Evolutionary conservation across 2,888 invertebrate genomes (phyloP).

Genomic region (Scaptomyza polygonia): DNA sequence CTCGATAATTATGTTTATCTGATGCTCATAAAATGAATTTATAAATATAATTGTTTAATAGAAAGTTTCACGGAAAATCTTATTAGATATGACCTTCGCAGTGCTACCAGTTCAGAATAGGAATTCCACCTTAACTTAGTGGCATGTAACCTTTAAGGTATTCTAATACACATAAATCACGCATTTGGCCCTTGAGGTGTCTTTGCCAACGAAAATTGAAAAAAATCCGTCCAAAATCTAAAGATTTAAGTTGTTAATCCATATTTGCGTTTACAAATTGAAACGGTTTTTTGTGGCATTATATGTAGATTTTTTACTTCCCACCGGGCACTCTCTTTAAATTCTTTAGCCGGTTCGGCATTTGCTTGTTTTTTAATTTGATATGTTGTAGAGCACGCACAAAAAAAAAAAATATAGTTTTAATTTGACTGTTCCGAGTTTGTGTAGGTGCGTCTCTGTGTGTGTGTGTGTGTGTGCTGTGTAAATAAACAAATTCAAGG

Average conservation of each 20-base stretch:
- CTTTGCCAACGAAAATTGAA: too few relatives aligned
- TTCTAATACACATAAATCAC: neutral
- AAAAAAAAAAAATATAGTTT: conserved; percentile 36
- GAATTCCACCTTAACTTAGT: too few relatives aligned
- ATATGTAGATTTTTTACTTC: neutral
- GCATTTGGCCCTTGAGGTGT: neutral
- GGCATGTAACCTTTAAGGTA: too few relatives aligned
- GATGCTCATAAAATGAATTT: conserved; percentile 63
- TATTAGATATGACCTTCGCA: neutral
- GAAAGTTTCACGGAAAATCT: neutral
- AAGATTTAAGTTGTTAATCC: conserved; percentile 14
- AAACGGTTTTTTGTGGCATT: conserved; percentile 13
- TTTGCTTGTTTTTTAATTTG: neutral
- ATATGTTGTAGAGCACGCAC: conserved; percentile 27
- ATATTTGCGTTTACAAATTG: neutral
- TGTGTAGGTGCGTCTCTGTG: conserved; percentile 17
- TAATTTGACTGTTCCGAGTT: conserved; percentile 18
- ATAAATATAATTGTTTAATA: conserved; percentile 16
- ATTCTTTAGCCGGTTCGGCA: conserved; percentile 21
- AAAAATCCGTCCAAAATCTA: neutral
- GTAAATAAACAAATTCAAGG: conserved; percentile 73
- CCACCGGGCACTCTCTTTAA: neutral
- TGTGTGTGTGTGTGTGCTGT: conserved; percentile 25
- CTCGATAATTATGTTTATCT: conserved; percentile 48
- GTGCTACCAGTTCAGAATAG: too few relatives aligned